Base-by-base conservation (phyloP, 2,888 invertebrate genomes). In the Oxycera nigricornis region DNA sequence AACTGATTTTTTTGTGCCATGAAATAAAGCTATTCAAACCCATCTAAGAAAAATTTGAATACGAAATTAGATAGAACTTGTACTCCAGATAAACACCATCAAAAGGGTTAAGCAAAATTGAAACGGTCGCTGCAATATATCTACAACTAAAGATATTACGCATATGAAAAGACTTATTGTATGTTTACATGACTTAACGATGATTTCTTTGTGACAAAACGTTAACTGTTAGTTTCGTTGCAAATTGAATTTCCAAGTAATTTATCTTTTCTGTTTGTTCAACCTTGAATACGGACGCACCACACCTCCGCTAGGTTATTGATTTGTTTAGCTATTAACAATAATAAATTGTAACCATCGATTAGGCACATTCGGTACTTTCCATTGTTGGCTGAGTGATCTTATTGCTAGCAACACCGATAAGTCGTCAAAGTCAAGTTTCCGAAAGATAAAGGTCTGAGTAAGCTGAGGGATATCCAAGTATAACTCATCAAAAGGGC, bases 271-370 rank as follows among this genome's bases (percentile, higher is more conserved):
- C 2, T 59, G 35, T 62, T 62, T 62, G 39, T 39, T 20, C 31
- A 62, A 62, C 62, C 62, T 62, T 62, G 62, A 62, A 62, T 62
- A 35, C n/a, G n/a, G n/a, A 35, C 20, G 31, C 3, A 17, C 35
- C 35, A 35, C 55, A 55, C 55, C 20, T 24, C 55, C 24, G 1
- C 17, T 24, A 22, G 55, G 46, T 46, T 46, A 46, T 46, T 46
- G 46, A 46, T 46, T 46, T 46, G 46, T 46, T 46, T 14, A 46
- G 17, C 46, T 3, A 46, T 35, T 35, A 35, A 7, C 35, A 35
- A 46, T 46, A 7, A 46, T n/a, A n/a, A n/a, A n/a, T 46, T 46
- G 3, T 46, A 2, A 17, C 46, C 11, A 46, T 46, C 17, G 3
- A 14, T 46, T 46, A 2, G 46, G 46, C 14, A 14, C n/a, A 46